phyloP scores from a whole-genome alignment of 1,140 invertebrate genomes.

The Bathynomus jamesi region DNA sequence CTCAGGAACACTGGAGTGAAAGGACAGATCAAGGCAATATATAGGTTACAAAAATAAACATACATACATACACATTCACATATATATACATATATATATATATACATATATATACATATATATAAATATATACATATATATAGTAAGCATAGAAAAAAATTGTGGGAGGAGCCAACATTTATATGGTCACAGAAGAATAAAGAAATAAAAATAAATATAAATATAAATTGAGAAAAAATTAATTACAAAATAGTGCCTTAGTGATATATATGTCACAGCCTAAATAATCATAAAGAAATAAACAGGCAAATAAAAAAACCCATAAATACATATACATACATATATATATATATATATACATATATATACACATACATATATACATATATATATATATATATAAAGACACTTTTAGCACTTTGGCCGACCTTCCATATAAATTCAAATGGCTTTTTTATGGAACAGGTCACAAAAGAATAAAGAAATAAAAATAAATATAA shows the following conservation, averaged over 20 bases:
- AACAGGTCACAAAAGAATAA: too few relatives aligned
- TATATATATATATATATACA: constrained; percentile 1
- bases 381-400: neutral
- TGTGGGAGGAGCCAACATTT: neutral
- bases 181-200: too few relatives aligned
- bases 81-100: neutral
- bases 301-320: neutral
- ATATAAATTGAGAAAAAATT: too few relatives aligned
- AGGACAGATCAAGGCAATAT: too few relatives aligned
- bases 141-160: neutral
- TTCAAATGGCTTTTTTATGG: too few relatives aligned
- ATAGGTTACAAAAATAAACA: neutral
- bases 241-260: too few relatives aligned
- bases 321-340: neutral
- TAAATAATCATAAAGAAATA: neutral
- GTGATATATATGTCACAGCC: too few relatives aligned
- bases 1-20: too few relatives aligned
- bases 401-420: neutral
- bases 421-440: too few relatives aligned
- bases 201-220: too few relatives aligned
- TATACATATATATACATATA: neutral
- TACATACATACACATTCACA: neutral
- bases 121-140: neutral
- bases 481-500: too few relatives aligned
- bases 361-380: neutral